Percentiles rank a stretch among this genome's conserved stretches.
Conservation (phyloP, 1,140 invertebrate genomes). For the Aphis craccivora region DNA sequence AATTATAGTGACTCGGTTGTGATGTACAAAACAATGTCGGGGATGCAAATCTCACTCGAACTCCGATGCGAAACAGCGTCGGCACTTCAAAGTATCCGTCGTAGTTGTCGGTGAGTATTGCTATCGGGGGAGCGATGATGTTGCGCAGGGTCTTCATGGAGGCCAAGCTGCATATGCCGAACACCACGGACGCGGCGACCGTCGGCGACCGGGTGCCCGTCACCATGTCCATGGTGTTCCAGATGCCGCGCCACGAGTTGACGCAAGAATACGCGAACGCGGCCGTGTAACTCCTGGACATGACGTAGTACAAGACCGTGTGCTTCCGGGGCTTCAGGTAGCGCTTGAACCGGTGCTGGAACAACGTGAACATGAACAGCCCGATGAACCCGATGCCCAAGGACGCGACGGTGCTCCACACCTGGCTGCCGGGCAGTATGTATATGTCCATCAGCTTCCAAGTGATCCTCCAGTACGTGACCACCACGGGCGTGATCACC, state of each 20-base stretch:
- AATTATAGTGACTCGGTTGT: neutral
- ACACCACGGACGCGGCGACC: conserved; percentile 70
- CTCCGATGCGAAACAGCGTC: conserved; percentile 75
- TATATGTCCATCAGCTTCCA: conserved; percentile 81
- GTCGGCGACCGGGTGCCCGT: conserved; percentile 69
- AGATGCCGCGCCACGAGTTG: conserved; percentile 84
- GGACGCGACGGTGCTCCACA: conserved; percentile 72
- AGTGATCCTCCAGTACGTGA: conserved; percentile 85
- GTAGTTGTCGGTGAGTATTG: conserved; percentile 75
- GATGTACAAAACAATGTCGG: neutral
- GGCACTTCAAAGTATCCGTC: conserved; percentile 81
- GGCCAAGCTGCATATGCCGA: conserved; percentile 70
- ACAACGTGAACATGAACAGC: conserved; percentile 73
- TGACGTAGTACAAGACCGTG: conserved; percentile 73
- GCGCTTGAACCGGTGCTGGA: conserved; percentile 71
- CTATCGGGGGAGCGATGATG: conserved; percentile 81
- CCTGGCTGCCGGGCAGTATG: conserved; percentile 70
- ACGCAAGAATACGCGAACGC: conserved; percentile 80
- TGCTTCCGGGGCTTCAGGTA: conserved; percentile 71
- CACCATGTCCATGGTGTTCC: conserved; percentile 77
- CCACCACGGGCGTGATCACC: conserved; percentile 79
- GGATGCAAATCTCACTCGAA: conserved; percentile 69
- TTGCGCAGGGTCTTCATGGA: conserved; percentile 76
- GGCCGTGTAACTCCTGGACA: conserved; percentile 78
- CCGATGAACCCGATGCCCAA: conserved; percentile 73